Base-by-base conservation (phyloP, 2,113 vertebrate species). In the Mastomys natalensis region DNA sequence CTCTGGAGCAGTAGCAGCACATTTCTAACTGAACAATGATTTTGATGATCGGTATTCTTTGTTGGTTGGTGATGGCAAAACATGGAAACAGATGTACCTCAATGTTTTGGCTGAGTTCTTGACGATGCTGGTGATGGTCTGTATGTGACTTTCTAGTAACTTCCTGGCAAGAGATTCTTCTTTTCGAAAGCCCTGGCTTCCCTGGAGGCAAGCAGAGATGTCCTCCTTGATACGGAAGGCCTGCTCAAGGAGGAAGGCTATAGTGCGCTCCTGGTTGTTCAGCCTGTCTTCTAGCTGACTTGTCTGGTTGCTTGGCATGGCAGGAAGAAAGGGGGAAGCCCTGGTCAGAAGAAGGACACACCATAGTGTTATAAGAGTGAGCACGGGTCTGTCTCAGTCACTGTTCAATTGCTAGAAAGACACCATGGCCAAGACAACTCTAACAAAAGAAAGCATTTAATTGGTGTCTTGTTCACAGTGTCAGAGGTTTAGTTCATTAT, bases 211-310 rank as follows among this genome's bases (percentile, higher is more conserved):
- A 62, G 98, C 96, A 43, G 98, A 76, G 40, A 99, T 97, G 90
- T 99, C 98, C 0, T 99, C 99, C 97, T 99, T 99, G 97, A 99
- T 99, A 78, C 73, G 98, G 94, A 99, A 98, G 43, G 99, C 99
- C 97, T 99, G 98, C 17, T 99, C 98, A 10, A 99, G 98, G 72
- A 99, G 98, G 80, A 98, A 97, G 48, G 98, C 96, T 4, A 97
- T 97, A 26, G 98, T 99, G 87, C 93, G 98, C 62, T 99, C 98
- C 98, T 99, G 98, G 93, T 86, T 98, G 91, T 95, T 97, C 73
- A 99, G n/a, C 11, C 95, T 94, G 58, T 96, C 97, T 96, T 99
- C 98, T 31, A 99, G 95, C 9, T 95, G 95, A 53, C 26, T 24
- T 64, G 95, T 45, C 90, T 98, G 98, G 64, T 74, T 84, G 89